These are phyloP conservation scores for Acanthochromis polyacanthus DNA, from an alignment of 2,113 vertebrate species.

Conservation along the genomic window DNA sequence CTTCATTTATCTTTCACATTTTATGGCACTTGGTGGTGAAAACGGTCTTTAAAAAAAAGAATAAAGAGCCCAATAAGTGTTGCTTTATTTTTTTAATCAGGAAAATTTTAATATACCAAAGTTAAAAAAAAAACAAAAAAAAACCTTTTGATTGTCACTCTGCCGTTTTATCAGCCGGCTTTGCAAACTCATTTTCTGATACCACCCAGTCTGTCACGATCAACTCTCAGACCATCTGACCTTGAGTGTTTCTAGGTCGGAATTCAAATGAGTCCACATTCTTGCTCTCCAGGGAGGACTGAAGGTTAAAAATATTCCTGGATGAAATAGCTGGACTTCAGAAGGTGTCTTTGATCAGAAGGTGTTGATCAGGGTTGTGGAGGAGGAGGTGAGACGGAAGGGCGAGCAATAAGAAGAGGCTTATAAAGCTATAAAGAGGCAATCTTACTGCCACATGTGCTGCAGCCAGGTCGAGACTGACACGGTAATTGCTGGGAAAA, in stretches of 20 bases:
- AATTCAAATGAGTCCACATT: slow-evolving; percentile 57
- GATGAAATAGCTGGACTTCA: slow-evolving; percentile 65
- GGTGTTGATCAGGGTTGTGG: slow-evolving; percentile 57
- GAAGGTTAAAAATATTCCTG: slow-evolving; percentile 44
- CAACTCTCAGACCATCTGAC: slow-evolving; percentile 11
- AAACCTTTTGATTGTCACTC: slow-evolving; percentile 16
- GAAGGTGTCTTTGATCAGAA: slow-evolving; percentile 80
- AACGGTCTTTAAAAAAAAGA: slow-evolving; percentile 4
- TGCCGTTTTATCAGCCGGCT: slow-evolving; percentile 24
- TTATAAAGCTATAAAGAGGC: slow-evolving; percentile 60
- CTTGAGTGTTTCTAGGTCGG: slow-evolving; percentile 51
- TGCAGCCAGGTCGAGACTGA: slow-evolving; percentile 17
- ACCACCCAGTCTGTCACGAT: slow-evolving; percentile 12
- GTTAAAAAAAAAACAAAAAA: background rate
- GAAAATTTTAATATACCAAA: slow-evolving; percentile 13
- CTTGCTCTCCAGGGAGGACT: slow-evolving; percentile 45
- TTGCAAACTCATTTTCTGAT: slow-evolving; percentile 63
- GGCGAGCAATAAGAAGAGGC: slow-evolving; percentile 39
- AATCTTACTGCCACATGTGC: slow-evolving; percentile 25
- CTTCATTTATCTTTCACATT: slow-evolving; percentile 64
- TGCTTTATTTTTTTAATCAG: slow-evolving; percentile 42
- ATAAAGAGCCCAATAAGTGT: slow-evolving; percentile 18
- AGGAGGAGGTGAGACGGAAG: slow-evolving; percentile 37
- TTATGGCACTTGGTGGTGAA: slow-evolving; percentile 24
- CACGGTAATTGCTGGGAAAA: slow-evolving; percentile 6